Conservation (phyloP, 37 sponge, comb jelly and placozoan genomes). For the Bolinopsis microptera region DNA sequence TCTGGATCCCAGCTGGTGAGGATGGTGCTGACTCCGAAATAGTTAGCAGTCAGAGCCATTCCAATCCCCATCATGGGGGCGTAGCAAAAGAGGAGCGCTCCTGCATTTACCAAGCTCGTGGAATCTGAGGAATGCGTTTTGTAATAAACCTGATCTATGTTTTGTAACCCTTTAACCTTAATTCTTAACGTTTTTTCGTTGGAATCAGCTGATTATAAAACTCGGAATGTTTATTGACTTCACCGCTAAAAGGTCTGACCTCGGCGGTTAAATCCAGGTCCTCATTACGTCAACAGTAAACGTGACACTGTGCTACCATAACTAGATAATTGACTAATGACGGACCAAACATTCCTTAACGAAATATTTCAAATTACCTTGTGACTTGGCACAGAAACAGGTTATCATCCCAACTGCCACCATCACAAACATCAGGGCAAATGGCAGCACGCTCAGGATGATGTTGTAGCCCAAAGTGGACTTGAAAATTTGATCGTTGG, state of each 20-base stretch:
- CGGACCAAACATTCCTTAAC: neutral
- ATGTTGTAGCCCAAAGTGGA: neutral
- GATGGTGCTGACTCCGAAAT: neutral
- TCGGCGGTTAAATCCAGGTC: no score
- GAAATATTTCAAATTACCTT: neutral
- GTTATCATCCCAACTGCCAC: neutral
- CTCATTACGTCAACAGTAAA: no score
- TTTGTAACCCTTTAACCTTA: no score
- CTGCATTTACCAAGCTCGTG: neutral
- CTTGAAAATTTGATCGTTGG: neutral
- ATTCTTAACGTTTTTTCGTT: no score
- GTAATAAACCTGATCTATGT: no score
- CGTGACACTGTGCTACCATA: neutral
- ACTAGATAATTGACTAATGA: neutral
- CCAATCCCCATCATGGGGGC: neutral
- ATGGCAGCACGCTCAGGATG: neutral
- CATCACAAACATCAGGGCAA: neutral
- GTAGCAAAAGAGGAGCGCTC: conserved; percentile 6
- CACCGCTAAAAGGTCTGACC: no score
- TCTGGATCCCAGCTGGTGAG: neutral
- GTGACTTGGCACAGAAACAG: neutral
- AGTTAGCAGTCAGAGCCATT: neutral
- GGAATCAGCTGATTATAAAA: no score
- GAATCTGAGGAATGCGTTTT: neutral
- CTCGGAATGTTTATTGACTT: neutral